phyloP scores from a whole-genome alignment of 2,797 vertebrate genomes.

The Halcyon smyrnensis region DNA sequence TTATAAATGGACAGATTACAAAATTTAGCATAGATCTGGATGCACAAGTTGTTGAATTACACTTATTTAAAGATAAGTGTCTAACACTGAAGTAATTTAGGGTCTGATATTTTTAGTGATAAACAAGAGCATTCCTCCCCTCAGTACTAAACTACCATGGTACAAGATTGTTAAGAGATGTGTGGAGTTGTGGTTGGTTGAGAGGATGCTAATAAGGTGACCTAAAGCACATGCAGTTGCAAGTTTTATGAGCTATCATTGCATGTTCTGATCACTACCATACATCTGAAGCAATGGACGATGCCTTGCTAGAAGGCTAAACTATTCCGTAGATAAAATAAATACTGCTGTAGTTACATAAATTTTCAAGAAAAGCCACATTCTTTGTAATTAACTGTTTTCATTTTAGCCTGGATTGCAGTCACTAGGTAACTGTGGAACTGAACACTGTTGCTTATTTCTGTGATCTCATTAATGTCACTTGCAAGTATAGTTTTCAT shows the following conservation, averaged over 20 bases:
- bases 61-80: background rate
- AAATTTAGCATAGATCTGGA: background rate
- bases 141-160: background rate
- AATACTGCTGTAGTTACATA: background rate
- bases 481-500: background rate
- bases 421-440: background rate
- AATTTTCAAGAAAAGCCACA: background rate
- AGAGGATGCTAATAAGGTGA: background rate
- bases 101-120: background rate
- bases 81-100: background rate
- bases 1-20: background rate
- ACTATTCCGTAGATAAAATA: background rate
- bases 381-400: background rate
- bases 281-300: background rate
- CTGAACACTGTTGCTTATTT: background rate
- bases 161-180: background rate
- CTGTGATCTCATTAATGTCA: background rate
- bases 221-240: background rate
- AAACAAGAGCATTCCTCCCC: background rate
- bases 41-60: background rate
- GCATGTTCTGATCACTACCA: background rate
- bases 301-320: background rate
- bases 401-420: background rate
- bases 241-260: background rate
- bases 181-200: background rate